Base-by-base conservation (phyloP, 2,888 invertebrate species). In the Mactromeris polynyma region DNA sequence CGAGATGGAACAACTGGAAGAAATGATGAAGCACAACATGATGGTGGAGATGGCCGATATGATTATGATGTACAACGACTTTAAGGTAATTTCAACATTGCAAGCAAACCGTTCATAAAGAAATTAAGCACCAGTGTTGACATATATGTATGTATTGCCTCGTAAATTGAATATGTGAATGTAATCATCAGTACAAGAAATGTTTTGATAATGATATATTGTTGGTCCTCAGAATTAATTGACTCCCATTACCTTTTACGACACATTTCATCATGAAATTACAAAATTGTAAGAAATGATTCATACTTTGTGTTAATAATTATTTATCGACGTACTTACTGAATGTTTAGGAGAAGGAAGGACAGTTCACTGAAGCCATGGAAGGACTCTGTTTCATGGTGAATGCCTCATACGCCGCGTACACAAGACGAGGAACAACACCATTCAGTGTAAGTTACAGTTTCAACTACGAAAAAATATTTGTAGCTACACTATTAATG, bases 11-110 rank as follows among this genome's bases (percentile, higher is more conserved):
- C 33, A 54, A 42, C n/a, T 87, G n/a, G 87, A 82, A 33, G 83
- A 80, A 21, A 51, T 83, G 69, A 83, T 87, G 87, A 87, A 80
- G 46, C n/a, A 81, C 51, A 80, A 73, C 36, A 87, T 87, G 83
- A 83, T 80, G 83, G 83, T 26, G 51, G 87, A 87, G 33, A 83
- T 83, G 80, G 83, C 64, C 17, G 80, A 87, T 21, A 87, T 87
- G 87, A 46, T 87, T 46, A 64, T 69, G 80, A 40, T 54, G 0
- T 77, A 85, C 85, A 85, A 79, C 79, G 58, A 79, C 2, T 85
- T n/a, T 58, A 85, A 85, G 38, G 85, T 85, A 77, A 17, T 2
- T 42, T 21, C 1, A 19, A 6, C 21, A 21, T n/a, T 26, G 9
- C n/a, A 6, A 14, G 21, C 11, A 64, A 6, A 64, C 21, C 9